Conservation (phyloP, 2,113 vertebrate species). For the Tetraodon nigroviridis region DNA sequence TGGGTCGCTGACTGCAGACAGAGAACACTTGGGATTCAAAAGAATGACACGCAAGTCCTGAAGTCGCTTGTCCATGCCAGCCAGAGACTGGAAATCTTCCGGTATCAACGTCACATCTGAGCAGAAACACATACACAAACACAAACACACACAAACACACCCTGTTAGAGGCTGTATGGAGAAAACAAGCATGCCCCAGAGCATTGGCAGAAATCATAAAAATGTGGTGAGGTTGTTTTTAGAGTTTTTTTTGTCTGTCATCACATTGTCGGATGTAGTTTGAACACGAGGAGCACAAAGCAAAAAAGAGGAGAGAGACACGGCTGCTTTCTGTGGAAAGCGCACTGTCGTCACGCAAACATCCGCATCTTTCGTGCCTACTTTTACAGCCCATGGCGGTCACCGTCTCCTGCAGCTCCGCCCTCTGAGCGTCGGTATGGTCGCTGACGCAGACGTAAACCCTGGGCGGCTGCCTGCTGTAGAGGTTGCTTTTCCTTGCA, state of each 20-base stretch:
- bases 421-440: slow-evolving; percentile 61
- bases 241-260: neutral
- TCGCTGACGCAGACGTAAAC: slow-evolving; percentile 80
- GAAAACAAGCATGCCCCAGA: slow-evolving; percentile 18
- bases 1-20: slow-evolving; percentile 82
- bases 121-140: slow-evolving; percentile 2
- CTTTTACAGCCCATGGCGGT: slow-evolving; percentile 82
- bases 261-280: slow-evolving; percentile 9
- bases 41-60: slow-evolving; percentile 79
- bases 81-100: slow-evolving; percentile 76
- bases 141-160: too few relatives aligned
- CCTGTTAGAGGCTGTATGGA: neutral
- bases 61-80: slow-evolving; percentile 66
- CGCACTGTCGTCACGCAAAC: too few relatives aligned
- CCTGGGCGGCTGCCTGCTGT: slow-evolving; percentile 26
- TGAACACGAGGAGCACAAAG: too few relatives aligned
- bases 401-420: slow-evolving; percentile 71
- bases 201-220: slow-evolving; percentile 32
- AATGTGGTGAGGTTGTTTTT: neutral
- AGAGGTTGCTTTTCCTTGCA: slow-evolving; percentile 30
- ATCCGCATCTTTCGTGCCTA: slow-evolving; percentile 49
- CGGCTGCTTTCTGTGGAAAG: too few relatives aligned
- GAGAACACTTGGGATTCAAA: slow-evolving; percentile 83
- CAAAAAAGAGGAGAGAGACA: too few relatives aligned
- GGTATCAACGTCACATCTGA: slow-evolving; percentile 82